These are phyloP conservation scores for Chaenogobius annularis DNA, from an alignment of 2,113 vertebrate species.

Conservation along the genomic window DNA sequence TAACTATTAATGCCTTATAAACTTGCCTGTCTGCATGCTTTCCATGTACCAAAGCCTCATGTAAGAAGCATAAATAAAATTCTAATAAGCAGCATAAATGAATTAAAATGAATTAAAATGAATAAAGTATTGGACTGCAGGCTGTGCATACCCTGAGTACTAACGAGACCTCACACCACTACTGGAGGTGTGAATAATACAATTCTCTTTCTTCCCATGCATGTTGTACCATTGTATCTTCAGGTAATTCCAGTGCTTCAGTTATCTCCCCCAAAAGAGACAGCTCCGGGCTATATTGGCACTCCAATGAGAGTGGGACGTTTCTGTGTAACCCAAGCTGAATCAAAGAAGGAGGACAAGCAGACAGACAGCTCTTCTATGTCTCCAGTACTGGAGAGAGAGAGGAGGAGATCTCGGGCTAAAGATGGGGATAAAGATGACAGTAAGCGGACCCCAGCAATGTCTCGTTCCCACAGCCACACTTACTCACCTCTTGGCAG, in stretches of 20 bases:
- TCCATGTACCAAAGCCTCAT: too few species aligned
- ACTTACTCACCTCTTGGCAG: slow-evolving; percentile 83
- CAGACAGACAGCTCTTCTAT: slow-evolving; percentile 71
- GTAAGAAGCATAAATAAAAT: too few species aligned
- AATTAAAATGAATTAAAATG: too few species aligned
- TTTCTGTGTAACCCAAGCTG: slow-evolving; percentile 76
- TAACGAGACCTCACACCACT: not conserved
- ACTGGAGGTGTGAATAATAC: not conserved
- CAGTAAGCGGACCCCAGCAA: slow-evolving; percentile 58
- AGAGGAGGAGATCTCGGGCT: slow-evolving; percentile 65
- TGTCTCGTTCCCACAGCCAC: slow-evolving; percentile 64
- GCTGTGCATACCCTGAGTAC: not conserved
- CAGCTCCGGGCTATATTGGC: slow-evolving; percentile 35
- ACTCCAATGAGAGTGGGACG: slow-evolving; percentile 76
- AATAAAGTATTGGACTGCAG: too few species aligned
- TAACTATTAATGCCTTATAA: too few species aligned
- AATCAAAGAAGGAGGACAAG: slow-evolving; percentile 59
- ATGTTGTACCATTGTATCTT: slow-evolving; percentile 10
- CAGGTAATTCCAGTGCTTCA: slow-evolving; percentile 84
- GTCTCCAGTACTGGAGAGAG: slow-evolving; percentile 67
- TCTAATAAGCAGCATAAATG: too few species aligned
- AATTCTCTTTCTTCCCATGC: not conserved
- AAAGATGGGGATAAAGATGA: slow-evolving; percentile 72
- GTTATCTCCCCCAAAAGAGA: slow-evolving; percentile 42
- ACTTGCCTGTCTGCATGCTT: too few species aligned